Percentiles rank a stretch among this genome's conserved stretches.
Evolutionary conservation across 2,888 invertebrate genomes (phyloP).

Genomic region (Agrochola circellaris): DNA sequence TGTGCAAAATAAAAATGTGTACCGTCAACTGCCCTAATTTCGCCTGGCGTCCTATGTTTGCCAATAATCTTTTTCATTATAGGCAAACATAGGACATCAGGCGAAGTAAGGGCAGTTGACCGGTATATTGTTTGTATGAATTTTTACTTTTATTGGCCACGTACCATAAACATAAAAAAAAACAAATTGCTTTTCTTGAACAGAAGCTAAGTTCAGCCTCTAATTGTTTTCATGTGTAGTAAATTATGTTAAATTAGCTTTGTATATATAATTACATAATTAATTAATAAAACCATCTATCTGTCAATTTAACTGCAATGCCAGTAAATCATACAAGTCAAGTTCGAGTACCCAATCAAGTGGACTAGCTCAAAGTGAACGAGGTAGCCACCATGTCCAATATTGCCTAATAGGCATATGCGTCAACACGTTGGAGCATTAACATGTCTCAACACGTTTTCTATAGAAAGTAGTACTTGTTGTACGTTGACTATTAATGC

Average conservation of each 20-base stretch:
- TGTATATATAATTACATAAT: not conserved
- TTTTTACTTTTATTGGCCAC: not conserved
- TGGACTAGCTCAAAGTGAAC: constrained; percentile 45
- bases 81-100: too few species aligned
- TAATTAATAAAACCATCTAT: not conserved
- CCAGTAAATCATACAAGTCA: not conserved
- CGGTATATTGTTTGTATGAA: not conserved
- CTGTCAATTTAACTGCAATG: not conserved
- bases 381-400: constrained; percentile 65
- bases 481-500: constrained; percentile 86
- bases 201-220: too few species aligned
- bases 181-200: not conserved
- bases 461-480: constrained; percentile 86
- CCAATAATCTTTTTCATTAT: too few species aligned
- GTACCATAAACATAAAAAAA: too few species aligned
- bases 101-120: too few species aligned
- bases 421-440: constrained; percentile 75
- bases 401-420: constrained; percentile 85
- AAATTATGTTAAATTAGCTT: not conserved
- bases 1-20: constrained; percentile 5
- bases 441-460: constrained; percentile 81
- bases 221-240: not conserved
- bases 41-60: too few species aligned
- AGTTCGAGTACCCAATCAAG: constrained; percentile 31
- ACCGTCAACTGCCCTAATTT: too few species aligned